Base-by-base conservation (phyloP, 2,888 invertebrate genomes). In the Amphipyra berbera region DNA sequence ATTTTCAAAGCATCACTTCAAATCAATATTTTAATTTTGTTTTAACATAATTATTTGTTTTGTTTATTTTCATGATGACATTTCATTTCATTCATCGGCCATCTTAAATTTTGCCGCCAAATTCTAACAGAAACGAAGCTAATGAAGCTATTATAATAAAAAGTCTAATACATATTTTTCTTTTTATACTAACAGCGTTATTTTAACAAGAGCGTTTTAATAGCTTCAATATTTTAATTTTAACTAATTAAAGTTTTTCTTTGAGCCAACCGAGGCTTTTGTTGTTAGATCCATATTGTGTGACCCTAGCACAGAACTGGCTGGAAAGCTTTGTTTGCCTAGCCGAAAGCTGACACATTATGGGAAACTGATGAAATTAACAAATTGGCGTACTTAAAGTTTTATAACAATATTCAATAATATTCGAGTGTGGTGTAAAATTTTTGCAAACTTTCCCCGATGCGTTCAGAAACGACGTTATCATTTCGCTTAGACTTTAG, bases 401-500 rank as follows among this genome's bases (percentile, higher is more conserved):
- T 54, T 62, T 30, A 37, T 62, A 61, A 64, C 73, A 66, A 84
- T 84, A 85, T 82, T 83, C 14, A 68, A 7, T 53, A 46, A 48
- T 42, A 38, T 27, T 41, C 4, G 38, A 56, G 37, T 57, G 44
- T 70, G 47, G 38, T 74, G 21, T 55, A 55, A 37, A 78, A 72
- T 54, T 53, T 61, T 35, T 41, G 35, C n/a, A 21, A 67, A 72
- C 73, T 85, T 89, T 90, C 88, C 90, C 91, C 88, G 81, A 87
- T 88, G 87, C 85, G 89, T 90, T 90, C 87, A 85, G 77, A 84
- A 71, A 68, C 44, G 45, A 60, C 53, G 52, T 67, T 69, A 65
- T 79, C 54, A 71, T 89, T 89, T 87, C 81, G 94, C 93, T 92
- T 93, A 87, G 92, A 92, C 89, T 86, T 80, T 90, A 91, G 88